These are phyloP conservation scores for Sebastes hubbsi DNA, from an alignment of 2,797 vertebrate genomes.

Conservation along the genomic window DNA sequence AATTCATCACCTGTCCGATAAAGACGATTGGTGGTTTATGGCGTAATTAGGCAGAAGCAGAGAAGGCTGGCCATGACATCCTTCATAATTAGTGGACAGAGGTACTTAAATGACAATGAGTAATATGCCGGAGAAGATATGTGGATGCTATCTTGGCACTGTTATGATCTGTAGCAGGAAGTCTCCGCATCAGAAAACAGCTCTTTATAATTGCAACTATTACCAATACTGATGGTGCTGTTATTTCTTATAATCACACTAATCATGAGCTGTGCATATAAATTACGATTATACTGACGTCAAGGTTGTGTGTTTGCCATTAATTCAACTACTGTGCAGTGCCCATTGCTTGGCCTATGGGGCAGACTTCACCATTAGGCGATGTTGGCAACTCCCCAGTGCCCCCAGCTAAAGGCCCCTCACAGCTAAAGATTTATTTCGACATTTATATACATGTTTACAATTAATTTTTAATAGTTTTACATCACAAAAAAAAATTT, in stretches of 20 bases:
- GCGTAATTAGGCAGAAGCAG: constrained; percentile 37
- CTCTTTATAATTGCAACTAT: not conserved
- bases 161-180: not conserved
- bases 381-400: too few species aligned
- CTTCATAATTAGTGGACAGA: constrained; percentile 47
- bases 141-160: not conserved
- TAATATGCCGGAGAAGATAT: constrained; percentile 6
- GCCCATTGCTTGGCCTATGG: not conserved
- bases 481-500: too few species aligned
- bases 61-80: constrained; percentile 12
- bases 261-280: not conserved
- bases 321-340: not conserved
- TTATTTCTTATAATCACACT: not conserved
- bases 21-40: constrained; percentile 40
- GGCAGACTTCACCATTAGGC: too few species aligned
- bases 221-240: not conserved
- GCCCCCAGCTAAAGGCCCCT: too few species aligned
- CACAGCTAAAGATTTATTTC: too few species aligned
- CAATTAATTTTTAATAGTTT: too few species aligned
- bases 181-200: not conserved
- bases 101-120: constrained; percentile 34
- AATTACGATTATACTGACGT: not conserved
- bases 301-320: not conserved
- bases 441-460: too few species aligned
- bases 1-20: constrained; percentile 29